Evolutionary conservation across 2,113 vertebrate genomes (phyloP).

Genomic region (Haliaeetus leucogaster): DNA sequence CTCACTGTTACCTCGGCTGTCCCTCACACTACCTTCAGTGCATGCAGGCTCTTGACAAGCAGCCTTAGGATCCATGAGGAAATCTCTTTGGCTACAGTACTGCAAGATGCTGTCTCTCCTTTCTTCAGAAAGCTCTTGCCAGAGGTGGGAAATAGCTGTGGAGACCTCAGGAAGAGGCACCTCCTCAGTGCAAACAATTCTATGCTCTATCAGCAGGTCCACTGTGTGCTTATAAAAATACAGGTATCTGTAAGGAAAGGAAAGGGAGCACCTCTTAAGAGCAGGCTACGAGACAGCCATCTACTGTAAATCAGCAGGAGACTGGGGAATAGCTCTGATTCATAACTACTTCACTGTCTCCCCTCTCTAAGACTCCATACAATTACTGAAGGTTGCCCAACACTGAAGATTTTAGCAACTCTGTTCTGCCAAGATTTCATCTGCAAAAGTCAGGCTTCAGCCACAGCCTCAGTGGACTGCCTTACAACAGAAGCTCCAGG

Average conservation of each 20-base stretch:
- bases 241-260: constrained; percentile 77
- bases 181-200: constrained; percentile 69
- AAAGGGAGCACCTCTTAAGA: constrained; percentile 16
- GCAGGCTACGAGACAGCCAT: not conserved
- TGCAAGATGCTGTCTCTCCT: constrained; percentile 65
- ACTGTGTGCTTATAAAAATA: constrained; percentile 81
- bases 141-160: constrained; percentile 79
- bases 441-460: not conserved
- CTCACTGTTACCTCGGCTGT: constrained; percentile 72
- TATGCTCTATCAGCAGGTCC: constrained; percentile 72
- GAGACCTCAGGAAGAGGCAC: constrained; percentile 75
- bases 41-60: not conserved
- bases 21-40: constrained; percentile 44
- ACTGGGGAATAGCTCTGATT: not conserved
- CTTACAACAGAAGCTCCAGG: not conserved
- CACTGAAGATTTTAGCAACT: not conserved
- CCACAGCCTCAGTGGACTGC: not conserved
- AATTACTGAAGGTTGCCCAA: not conserved
- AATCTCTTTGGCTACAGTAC: constrained; percentile 56
- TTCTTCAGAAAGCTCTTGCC: constrained; percentile 78
- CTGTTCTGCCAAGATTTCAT: not conserved
- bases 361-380: not conserved
- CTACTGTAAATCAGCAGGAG: not conserved
- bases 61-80: not conserved
- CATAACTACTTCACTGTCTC: not conserved